Evolutionary conservation across 2,113 vertebrate species (phyloP), one percentile per base, ranked within the genome.

Genomic region (Eupsittula cactorum): DNA sequence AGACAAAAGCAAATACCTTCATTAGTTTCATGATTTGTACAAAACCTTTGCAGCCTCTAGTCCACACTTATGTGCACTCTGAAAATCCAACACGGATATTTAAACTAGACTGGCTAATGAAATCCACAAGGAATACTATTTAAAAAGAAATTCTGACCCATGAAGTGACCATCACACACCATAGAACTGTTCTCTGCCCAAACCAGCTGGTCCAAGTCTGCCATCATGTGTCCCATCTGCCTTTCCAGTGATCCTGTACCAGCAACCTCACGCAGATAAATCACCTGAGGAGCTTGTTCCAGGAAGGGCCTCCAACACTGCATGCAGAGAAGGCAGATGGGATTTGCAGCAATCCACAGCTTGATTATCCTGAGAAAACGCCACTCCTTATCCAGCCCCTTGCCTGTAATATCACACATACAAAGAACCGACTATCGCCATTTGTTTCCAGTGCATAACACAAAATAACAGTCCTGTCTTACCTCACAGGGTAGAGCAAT

Each of bases 301-400:
- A 93, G 93, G 92, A 93, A 95, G 77, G 57, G 35, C 73, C 64
- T 91, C 68, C 28, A 33, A 81, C 20, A 21, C 60, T n/a, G 46
- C 92, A 70, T 28, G 86, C 13, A 10, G 96, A 93, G 95, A 95
- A 47, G 73, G 73, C 96, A 97, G 95, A 95, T 96, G 96, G 95
- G 91, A 86, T 59, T 86, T 93, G 60, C 35, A 86, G 83, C 73
- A 75, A 68, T 93, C 31, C 96, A 91, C 94, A 94, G 95, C 92
- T 82, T 93, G 96, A 92, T 12, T 86, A 88, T 81, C 91, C 92
- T 93, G 88, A 95, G 55, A 81, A 93, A 91, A 94, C 4, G 21
- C 74, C 65, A 31, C 46, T 68, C 52, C 33, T 64, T 11, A 28
- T 69, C 35, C 83, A 94, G 50, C 14, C 55, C 25, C 60, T 63